A percentile compares a stretch with the other conserved stretches of the same genome.
Evolutionary conservation across 2,888 invertebrate genomes (phyloP).

Genomic region (Sminthurinus aureus): DNA sequence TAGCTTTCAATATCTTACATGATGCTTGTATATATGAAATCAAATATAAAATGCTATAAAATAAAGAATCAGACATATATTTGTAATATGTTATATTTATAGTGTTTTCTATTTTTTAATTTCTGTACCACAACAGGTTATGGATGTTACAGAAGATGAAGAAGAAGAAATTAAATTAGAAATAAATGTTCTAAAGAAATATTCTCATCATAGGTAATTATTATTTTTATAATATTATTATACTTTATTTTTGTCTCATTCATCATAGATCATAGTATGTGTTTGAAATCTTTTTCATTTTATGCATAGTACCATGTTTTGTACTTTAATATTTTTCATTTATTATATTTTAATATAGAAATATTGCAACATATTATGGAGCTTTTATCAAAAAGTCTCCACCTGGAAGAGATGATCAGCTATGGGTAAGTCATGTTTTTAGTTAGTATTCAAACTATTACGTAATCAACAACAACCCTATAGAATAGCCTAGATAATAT

Average conservation of each 20-base stretch:
- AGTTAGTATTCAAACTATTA: no score
- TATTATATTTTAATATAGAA: conserved; percentile 66
- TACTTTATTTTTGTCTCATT: conserved; percentile 16
- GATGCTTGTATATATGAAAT: no score
- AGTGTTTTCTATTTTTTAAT: background rate
- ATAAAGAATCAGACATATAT: no score
- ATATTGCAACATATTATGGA: conserved; percentile 99
- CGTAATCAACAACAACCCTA: no score
- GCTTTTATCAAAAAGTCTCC: conserved; percentile 99
- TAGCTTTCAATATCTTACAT: no score
- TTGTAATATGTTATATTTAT: no score
- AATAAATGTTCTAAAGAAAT: conserved; percentile 97
- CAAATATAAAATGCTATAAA: no score
- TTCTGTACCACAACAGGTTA: conserved; percentile 66
- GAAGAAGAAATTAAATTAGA: conserved; percentile 99
- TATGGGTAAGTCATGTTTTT: conserved; percentile 82
- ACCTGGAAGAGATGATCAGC: conserved; percentile 98
- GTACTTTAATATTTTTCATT: no score
- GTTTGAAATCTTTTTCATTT: background rate
- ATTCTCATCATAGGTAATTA: conserved; percentile 58
- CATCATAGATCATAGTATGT: no score
- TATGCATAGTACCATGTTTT: no score
- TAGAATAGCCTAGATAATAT: no score
- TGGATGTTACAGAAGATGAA: conserved; percentile 99
- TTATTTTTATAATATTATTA: background rate